Base-by-base conservation (phyloP, 2,888 invertebrate genomes). In the Margaritifera margaritifera region DNA sequence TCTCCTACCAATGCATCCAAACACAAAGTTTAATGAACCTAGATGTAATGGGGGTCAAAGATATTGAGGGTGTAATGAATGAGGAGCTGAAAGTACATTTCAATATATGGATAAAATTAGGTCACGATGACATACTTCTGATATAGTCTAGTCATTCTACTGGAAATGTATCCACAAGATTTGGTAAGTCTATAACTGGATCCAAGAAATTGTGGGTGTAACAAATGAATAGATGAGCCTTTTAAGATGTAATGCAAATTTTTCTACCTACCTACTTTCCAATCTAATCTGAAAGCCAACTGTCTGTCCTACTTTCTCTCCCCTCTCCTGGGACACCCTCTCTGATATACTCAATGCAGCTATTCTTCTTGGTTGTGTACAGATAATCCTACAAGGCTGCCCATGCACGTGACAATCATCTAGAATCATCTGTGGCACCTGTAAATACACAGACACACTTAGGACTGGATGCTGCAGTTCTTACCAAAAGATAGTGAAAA, bases 211-310 rank as follows among this genome's bases (percentile, higher is more conserved):
- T 31, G 31, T 31, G 31, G 31, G 31, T 6, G 6, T 31, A 31
- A 31, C 31, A 31, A 31, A 31, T 31, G 31, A 31, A 8, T 31
- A 4, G 6, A 31, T 31, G 31, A 59, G 22, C 54, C 24, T 27
- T 66, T 51, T 52, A 42, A 42, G 42, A 61, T 31, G 54, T 52
- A 24, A 19, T 50, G 27, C 8, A 57, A 31, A 25, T 52, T 24
- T 27, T 53, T 22, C 51, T 25, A 68, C 78, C 75, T 81, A 92
- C 92, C 91, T 92, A 89, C 95, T 96, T 90, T 98, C 98, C 74
- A 98, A 91, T 58, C 96, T 92, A 77, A 98, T 96, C 90, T 97
- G 97, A 89, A 96, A 97, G 8, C 97, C 97, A 57, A 97, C 94
- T 0, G 93, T 93, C 72, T 93, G 92, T 1, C 96, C 95, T 42